Evolutionary conservation across 23 tunicate genomes (phyloP), one percentile per base, ranked within the genome.

Genomic region (Diplosoma virens): DNA sequence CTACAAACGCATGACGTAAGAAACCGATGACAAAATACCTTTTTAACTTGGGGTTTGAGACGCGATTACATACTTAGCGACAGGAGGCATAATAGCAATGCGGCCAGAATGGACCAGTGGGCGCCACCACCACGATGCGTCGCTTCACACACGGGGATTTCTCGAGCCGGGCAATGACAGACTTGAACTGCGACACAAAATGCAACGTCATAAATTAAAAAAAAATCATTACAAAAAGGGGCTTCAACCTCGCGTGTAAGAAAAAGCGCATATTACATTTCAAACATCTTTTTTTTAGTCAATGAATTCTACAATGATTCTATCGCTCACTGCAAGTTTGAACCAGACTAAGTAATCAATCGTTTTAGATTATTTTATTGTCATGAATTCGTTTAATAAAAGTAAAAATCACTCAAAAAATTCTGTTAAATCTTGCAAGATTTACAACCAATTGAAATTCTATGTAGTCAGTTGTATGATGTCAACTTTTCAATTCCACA

Each of bases 81-180:
- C 30, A 1, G 59, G 36, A 23, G 55, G 27, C 1, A 81, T 4
- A 16, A 67, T 36, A 28, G 32, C 79, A 2, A 47, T 26, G 76
- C 67, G 7, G 75, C 48, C 22, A 82, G 14, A 27, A 75, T 52
- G 41, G 37, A 80, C 17, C 60, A 47, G 25, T 61, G 59, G 26
- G 75, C 17, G 28, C 73, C 87, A 18, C 75, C 87, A 27, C 65
- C 54, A 6, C 25, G 64, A 2, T 59, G 35, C 26, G 50, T 28
- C 17, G 80, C 87, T 32, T 82, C 87, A 48, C 87, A 82, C 2
- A 59, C 30, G 16, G 79, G 79, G 17, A 33, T 14, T n/a, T 67
- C 67, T 17, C 21, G 23, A 33, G 63, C 75, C 20, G 54, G 17
- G 36, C 87, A 82, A 16, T 82, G 65, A 32, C 87, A 82, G 25